Conservation (phyloP, 1,140 invertebrate genomes). For the Tribolium madens region DNA sequence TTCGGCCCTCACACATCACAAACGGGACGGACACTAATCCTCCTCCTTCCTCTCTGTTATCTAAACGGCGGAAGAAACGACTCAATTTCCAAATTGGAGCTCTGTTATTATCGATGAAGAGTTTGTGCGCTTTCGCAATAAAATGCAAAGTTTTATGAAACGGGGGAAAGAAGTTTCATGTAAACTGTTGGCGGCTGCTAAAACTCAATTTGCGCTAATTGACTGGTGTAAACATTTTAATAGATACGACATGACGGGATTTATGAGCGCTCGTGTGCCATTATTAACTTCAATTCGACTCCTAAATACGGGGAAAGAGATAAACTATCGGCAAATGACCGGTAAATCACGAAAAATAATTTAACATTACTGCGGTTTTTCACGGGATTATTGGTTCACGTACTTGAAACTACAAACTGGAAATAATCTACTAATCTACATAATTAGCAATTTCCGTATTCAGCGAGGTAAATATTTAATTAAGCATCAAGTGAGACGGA, state of each 20-base stretch:
- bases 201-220: neutral
- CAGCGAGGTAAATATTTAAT: too few relatives aligned
- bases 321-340: too few relatives aligned
- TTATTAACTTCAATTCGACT: neutral
- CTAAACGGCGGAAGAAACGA: neutral
- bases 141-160: neutral
- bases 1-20: constrained; percentile 43
- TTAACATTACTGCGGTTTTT: too few relatives aligned
- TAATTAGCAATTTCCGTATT: too few relatives aligned
- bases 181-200: neutral
- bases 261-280: neutral
- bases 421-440: too few relatives aligned
- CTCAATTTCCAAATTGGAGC: constrained; percentile 21
- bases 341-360: too few relatives aligned
- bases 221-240: neutral
- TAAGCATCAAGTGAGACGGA: too few relatives aligned
- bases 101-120: neutral
- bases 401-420: too few relatives aligned
- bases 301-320: neutral
- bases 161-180: neutral
- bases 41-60: constrained; percentile 5
- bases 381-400: too few relatives aligned
- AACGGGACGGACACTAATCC: neutral
- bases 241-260: neutral
- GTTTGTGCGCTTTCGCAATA: neutral